Percentiles rank a stretch among this genome's conserved stretches.
Evolutionary conservation across 1,140 invertebrate species (phyloP).

Genomic region (Rhynchophorus ferrugineus): DNA sequence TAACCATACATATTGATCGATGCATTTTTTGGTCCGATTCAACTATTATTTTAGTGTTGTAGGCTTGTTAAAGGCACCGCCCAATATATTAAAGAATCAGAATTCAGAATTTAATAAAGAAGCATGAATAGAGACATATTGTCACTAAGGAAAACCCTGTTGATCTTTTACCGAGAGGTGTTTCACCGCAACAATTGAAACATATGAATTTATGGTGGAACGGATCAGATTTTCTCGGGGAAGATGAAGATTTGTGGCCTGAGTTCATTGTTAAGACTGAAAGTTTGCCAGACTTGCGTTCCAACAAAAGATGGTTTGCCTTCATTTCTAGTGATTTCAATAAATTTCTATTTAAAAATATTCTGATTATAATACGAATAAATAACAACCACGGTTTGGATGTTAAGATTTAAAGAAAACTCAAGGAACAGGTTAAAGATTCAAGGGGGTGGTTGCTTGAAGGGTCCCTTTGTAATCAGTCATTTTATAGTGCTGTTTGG

Average conservation of each 20-base stretch:
- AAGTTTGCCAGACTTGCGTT: not conserved
- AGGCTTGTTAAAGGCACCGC: conserved; percentile 6
- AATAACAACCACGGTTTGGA: not conserved
- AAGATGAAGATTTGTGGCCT: not conserved
- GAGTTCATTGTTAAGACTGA: not conserved
- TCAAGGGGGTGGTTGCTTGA: too few relatives aligned
- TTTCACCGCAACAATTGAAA: conserved; percentile 20
- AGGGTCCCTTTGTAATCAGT: too few relatives aligned
- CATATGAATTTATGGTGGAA: conserved; percentile 33
- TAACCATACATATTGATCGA: too few relatives aligned
- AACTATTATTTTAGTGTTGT: too few relatives aligned
- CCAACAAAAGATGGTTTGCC: not conserved
- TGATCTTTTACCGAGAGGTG: conserved; percentile 27
- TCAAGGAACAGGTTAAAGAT: too few relatives aligned
- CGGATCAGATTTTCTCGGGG: not conserved
- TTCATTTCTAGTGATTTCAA: not conserved
- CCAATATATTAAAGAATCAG: conserved; percentile 7
- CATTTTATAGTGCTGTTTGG: too few relatives aligned
- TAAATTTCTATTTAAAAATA: not conserved
- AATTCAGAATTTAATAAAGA: conserved; percentile 7
- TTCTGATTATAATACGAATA: not conserved
- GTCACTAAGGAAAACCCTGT: conserved; percentile 16
- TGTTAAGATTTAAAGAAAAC: too few relatives aligned
- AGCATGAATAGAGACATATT: conserved; percentile 9
- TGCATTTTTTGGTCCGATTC: too few relatives aligned